Conservation (phyloP, 2,797 vertebrate genomes). For the Xenops minutus region DNA sequence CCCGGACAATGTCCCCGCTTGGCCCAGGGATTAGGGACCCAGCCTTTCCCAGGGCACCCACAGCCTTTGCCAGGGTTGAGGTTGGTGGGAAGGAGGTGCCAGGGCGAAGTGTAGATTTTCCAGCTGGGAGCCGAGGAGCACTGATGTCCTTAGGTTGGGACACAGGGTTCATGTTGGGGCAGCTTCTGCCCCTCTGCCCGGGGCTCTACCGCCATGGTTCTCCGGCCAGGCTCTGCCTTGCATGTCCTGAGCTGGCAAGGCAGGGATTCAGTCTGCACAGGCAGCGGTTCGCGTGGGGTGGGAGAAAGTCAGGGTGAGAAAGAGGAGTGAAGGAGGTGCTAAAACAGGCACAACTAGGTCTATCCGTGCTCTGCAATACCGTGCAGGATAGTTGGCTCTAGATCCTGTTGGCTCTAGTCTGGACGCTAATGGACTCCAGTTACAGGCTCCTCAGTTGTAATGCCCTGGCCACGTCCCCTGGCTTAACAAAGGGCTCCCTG, state of each 20-base stretch:
- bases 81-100: slow-evolving; percentile 18
- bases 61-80: slow-evolving; percentile 31
- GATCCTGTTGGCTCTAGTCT: background rate
- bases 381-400: too few relatives aligned
- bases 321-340: background rate
- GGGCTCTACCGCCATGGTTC: background rate
- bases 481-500: background rate
- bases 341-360: background rate
- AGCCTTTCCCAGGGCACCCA: slow-evolving; percentile 56
- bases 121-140: background rate
- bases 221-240: background rate
- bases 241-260: background rate
- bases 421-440: accelerated
- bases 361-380: background rate
- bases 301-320: background rate
- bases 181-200: background rate
- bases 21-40: slow-evolving; percentile 60
- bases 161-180: background rate
- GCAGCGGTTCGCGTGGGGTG: background rate
- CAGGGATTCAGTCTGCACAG: background rate
- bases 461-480: background rate
- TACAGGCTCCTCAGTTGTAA: accelerated
- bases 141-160: background rate
- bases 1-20: slow-evolving; percentile 44
- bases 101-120: background rate